These are phyloP conservation scores for Fragum whitleyi DNA, from an alignment of 2,888 invertebrate genomes.

Conservation along the genomic window DNA sequence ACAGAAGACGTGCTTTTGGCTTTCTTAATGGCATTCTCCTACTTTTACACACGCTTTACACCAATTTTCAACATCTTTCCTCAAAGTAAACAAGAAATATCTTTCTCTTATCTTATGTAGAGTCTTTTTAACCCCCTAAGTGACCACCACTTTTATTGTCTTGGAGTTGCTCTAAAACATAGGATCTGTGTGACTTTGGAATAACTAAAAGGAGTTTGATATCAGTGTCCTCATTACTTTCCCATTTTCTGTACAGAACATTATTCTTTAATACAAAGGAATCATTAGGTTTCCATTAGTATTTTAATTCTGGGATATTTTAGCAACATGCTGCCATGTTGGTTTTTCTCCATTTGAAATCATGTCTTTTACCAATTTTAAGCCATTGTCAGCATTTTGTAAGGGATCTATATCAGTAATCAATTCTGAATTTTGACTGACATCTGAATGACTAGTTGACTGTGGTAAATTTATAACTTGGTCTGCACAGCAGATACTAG, in stretches of 20 bases:
- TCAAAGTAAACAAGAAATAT: slow-evolving; percentile 40
- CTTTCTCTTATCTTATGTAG: slow-evolving; percentile 18
- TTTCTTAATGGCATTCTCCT: slow-evolving; percentile 25
- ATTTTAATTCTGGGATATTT: slow-evolving; percentile 26
- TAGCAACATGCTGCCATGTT: slow-evolving; percentile 25
- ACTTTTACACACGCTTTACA: slow-evolving; percentile 42
- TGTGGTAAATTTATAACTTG: no score
- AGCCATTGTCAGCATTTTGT: not conserved
- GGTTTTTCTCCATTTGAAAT: slow-evolving; percentile 24
- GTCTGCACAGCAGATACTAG: no score
- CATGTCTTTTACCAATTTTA: no score
- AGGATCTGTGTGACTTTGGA: slow-evolving; percentile 24
- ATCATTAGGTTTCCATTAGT: slow-evolving; percentile 25
- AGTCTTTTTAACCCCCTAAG: slow-evolving; percentile 35
- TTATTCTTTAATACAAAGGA: slow-evolving; percentile 32
- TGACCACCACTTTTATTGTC: slow-evolving; percentile 2
- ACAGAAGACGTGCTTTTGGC: slow-evolving; percentile 33
- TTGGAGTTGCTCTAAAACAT: slow-evolving; percentile 24
- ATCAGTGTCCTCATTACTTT: not conserved
- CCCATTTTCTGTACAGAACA: slow-evolving; percentile 38
- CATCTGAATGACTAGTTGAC: no score
- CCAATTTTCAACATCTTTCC: slow-evolving; percentile 39
- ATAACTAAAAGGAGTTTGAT: not conserved
- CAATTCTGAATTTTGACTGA: not conserved
- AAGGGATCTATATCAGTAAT: slow-evolving; percentile 3